Evolutionary conservation across 2,113 vertebrate genomes (phyloP), one percentile per base, ranked within the genome.

Genomic region (Lepidiolamprologus cunningtoni): DNA sequence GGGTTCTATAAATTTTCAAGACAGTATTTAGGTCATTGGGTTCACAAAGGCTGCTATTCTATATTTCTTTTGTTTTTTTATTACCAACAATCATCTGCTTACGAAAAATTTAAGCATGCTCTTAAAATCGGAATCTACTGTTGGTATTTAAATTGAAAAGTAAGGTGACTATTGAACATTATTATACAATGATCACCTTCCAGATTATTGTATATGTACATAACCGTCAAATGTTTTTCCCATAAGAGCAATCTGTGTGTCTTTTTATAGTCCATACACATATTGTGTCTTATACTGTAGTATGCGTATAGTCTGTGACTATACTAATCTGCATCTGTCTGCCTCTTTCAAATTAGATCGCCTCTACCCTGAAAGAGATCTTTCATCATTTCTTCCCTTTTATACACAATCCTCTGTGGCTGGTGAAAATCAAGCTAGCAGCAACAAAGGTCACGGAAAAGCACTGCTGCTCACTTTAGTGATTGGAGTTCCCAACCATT

Each of bases 381-480:
- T 86, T 54, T 54, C 82, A 87, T 92, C 57, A 90, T 83, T 23
- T 88, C 82, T 81, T n/a, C 81, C 28, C 87, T 78, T 93, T 89
- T 90, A 91, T 76, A 90, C 82, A 87, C 63, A 85, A 57, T 91
- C 79, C 87, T 88, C 83, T 86, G 86, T 84, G 90, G 84, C 61
- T 83, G 33, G 53, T 23, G 73, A 91, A 73, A 81, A 89, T 86
- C 55, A 76, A 91, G 86, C 88, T 76, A 76, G 63, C 85, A 86
- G 55, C 86, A 85, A 81, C 52, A 94, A 94, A 94, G 93, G 91
- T 93, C 90, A 93, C 9, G 3, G 53, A 81, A 85, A 92, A 86
- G 53, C 73, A 81, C 87, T 21, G 81, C 90, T 73, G 19, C 42
- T 89, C 26, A 45, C 87, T 91, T 84, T 92, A 82, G 90, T 52